Evolutionary conservation across 2,888 invertebrate genomes (phyloP).

Genomic region (Octonoba sinensis): DNA sequence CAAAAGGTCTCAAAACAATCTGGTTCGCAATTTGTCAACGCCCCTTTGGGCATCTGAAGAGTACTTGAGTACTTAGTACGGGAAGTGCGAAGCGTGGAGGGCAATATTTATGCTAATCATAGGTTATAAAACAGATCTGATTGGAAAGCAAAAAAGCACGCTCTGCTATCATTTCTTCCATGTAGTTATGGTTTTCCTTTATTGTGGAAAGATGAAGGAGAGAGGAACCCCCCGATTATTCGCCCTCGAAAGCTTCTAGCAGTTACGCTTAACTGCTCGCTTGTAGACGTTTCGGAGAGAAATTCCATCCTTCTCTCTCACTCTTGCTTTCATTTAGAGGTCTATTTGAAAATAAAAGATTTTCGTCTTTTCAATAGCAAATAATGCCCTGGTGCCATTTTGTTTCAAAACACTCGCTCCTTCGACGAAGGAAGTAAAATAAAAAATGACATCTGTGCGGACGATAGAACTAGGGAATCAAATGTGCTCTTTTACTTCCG

Average conservation of each 20-base stretch:
- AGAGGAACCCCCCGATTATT: neutral
- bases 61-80: no score
- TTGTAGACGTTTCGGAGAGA: constrained; percentile 7
- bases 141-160: constrained; percentile 10
- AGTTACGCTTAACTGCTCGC: constrained; percentile 3
- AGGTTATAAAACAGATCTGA: constrained; percentile 23
- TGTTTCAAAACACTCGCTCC: constrained; percentile 18
- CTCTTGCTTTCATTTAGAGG: constrained; percentile 41
- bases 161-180: constrained; percentile 39
- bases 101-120: constrained; percentile 45
- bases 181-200: constrained; percentile 40
- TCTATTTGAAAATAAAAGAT: constrained; percentile 46
- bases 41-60: no score
- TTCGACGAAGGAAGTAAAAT: constrained; percentile 31
- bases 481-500: constrained; percentile 49
- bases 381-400: constrained; percentile 17
- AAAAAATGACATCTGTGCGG: constrained; percentile 47
- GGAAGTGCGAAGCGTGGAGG: no score
- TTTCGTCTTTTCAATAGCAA: constrained; percentile 17
- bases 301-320: neutral
- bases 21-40: no score
- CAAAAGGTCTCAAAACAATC: no score
- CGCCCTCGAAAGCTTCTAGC: neutral
- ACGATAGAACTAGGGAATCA: constrained; percentile 24
- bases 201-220: constrained; percentile 19